Conservation (phyloP, 53 echinoderm and acorn worm genomes). For the Temnopleurus reevesii region DNA sequence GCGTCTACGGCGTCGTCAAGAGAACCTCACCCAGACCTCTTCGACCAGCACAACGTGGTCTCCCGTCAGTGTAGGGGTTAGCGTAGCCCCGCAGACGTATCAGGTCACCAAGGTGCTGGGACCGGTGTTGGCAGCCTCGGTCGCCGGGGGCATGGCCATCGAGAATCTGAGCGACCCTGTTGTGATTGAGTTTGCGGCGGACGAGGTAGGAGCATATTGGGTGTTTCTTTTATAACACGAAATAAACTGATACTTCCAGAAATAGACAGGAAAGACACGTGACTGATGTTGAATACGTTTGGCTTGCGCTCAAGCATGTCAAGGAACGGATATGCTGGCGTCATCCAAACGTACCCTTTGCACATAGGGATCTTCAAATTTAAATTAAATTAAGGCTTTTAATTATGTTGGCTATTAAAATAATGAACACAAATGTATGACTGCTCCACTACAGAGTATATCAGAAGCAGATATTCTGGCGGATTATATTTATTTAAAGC, state of each 20-base stretch:
- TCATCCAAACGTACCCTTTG: too few species aligned
- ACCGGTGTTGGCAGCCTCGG: slow-evolving; percentile 54
- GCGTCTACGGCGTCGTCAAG: not conserved
- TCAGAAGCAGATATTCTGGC: too few species aligned
- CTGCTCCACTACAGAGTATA: too few species aligned
- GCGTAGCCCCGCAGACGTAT: not conserved
- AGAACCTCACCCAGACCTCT: slow-evolving; percentile 1
- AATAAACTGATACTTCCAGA: not conserved
- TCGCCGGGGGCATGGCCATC: slow-evolving; percentile 24
- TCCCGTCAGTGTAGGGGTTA: not conserved
- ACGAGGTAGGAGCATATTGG: not conserved
- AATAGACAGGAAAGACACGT: too few species aligned
- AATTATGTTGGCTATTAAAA: too few species aligned
- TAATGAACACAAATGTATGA: too few species aligned
- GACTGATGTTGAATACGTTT: too few species aligned
- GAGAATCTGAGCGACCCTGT: slow-evolving; percentile 62
- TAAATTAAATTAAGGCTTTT: too few species aligned
- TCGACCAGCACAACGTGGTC: not conserved
- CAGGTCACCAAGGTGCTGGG: slow-evolving; percentile 27
- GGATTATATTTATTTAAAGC: too few species aligned
- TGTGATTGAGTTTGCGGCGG: slow-evolving; percentile 54
- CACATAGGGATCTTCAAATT: too few species aligned
- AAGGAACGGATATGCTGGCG: too few species aligned
- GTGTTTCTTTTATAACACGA: not conserved
- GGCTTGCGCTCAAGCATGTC: too few species aligned